These are phyloP conservation scores for Pseudachorutes palmiensis DNA, from an alignment of 1,140 invertebrate genomes.

Conservation along the genomic window DNA sequence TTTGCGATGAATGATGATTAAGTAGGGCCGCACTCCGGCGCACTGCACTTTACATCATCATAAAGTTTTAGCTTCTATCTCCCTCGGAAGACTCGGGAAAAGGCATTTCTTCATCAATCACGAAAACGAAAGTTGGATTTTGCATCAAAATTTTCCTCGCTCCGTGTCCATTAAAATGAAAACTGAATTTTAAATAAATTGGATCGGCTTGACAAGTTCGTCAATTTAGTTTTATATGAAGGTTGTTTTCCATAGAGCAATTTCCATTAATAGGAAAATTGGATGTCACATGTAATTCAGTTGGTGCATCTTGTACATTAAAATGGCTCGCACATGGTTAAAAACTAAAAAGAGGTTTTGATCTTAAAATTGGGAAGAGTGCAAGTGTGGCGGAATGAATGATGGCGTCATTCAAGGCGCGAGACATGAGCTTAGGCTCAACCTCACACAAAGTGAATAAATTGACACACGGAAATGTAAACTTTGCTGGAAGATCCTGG, in stretches of 20 bases:
- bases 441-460: background rate
- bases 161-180: background rate
- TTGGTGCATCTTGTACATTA: too few relatives aligned
- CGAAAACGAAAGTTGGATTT: background rate
- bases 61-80: too few relatives aligned
- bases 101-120: background rate
- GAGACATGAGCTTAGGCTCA: background rate
- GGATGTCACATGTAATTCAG: background rate
- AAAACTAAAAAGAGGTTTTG: too few relatives aligned
- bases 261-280: background rate
- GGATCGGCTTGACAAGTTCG: background rate
- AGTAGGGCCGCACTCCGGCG: background rate
- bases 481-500: background rate
- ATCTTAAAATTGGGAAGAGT: too few relatives aligned
- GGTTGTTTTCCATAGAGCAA: background rate
- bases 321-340: too few relatives aligned
- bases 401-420: background rate
- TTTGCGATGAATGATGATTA: background rate
- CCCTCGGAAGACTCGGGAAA: background rate
- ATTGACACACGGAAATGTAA: background rate
- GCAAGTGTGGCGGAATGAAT: background rate
- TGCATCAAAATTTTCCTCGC: background rate
- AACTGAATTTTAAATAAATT: background rate
- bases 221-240: background rate
- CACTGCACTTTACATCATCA: background rate